Base-by-base conservation (phyloP, 2,888 invertebrate species). In the Malthinus flaveolus region DNA sequence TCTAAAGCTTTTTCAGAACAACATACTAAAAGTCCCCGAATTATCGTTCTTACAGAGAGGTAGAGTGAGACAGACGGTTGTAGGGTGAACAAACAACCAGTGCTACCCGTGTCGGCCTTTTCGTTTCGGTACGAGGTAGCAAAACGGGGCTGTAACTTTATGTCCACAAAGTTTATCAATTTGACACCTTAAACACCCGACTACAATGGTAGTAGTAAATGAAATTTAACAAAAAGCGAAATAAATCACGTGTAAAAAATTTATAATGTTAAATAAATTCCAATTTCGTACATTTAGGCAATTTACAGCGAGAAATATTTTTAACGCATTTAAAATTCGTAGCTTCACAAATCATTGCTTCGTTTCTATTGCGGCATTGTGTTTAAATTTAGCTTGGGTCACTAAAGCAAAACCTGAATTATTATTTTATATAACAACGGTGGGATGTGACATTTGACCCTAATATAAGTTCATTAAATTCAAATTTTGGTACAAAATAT, bases 221-320 rank as follows among this genome's bases (percentile, higher is more conserved):
- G 71, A 71, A 67, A 63, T 63, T 59, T 66, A 66, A 66, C 63
- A 66, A 66, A 66, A 66, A 64, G 61, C 61, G 59, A 64, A 62
- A 64, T 58, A 61, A 66, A 65, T 63, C 59, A 42, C 13, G 15
- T 42, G 13, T 63, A 62, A 63, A 64, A 62, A 66, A 65, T 66
- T 65, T 61, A 61, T 57, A 61, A 61, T 62, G 68, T 66, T 64
- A 64, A 70, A 73, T 72, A 72, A 72, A 73, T 72, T 70, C 70
- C 71, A 73, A 73, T 72, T 72, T 71, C 63, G 64, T 65, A 65
- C 65, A 66, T 69, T 65, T 65, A 65, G 66, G 70, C 71, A 71
- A 73, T 71, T 70, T 71, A 72, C 66, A 63, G 66, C 69, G 56
- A 56, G 63, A 66, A 70, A 71, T 73, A 71, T 73, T 72, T 71